phyloP scores from a whole-genome alignment of 2,113 vertebrate genomes.

The Mobula hypostoma region DNA sequence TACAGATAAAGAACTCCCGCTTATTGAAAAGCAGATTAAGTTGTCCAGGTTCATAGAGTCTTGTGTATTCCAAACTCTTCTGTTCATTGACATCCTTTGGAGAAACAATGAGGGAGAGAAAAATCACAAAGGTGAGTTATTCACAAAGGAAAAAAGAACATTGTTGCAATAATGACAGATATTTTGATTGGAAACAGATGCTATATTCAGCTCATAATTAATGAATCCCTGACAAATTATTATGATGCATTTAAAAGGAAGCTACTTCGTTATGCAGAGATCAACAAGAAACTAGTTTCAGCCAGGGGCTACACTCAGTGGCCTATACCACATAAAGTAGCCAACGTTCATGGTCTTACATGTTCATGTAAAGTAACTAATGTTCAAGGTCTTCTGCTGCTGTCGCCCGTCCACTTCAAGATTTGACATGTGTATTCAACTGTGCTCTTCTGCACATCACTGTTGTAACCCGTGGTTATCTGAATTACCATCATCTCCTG shows the following conservation, averaged over 20 bases:
- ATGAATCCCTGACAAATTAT: not conserved
- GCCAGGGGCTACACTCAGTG: no score
- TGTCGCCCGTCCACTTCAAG: no score
- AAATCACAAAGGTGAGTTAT: not conserved
- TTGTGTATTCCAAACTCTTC: constrained; percentile 64
- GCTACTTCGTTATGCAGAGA: not conserved
- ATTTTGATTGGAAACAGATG: not conserved
- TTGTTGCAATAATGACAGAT: not conserved
- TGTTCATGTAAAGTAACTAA: no score
- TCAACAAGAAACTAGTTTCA: not conserved
- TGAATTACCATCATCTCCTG: no score
- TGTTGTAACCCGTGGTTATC: no score
- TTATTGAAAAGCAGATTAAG: constrained; percentile 78
- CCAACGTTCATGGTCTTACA: no score
- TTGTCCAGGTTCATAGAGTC: constrained; percentile 70
- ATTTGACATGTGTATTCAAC: no score
- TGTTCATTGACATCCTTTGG: constrained; percentile 69
- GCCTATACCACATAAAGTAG: no score
- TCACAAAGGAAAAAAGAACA: not conserved
- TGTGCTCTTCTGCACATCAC: no score
- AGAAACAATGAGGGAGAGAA: constrained; percentile 33
- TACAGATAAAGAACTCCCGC: constrained; percentile 68
- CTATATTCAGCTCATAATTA: not conserved
- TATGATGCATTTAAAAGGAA: not conserved
- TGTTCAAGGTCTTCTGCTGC: no score